Base-by-base conservation (phyloP, 2,888 invertebrate genomes). In the Mantis religiosa region DNA sequence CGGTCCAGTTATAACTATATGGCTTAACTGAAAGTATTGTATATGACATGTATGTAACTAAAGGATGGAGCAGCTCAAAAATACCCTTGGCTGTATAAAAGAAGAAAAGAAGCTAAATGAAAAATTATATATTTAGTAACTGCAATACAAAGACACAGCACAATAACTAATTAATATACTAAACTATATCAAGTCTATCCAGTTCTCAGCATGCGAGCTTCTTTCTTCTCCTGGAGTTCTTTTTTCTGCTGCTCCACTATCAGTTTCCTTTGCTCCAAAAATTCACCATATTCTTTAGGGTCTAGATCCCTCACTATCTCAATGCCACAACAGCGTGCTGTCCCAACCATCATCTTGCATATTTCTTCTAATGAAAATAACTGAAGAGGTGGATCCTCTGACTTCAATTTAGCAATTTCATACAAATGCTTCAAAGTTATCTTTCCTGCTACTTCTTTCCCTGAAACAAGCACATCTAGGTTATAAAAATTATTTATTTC, bases 331-430 rank as follows among this genome's bases (percentile, higher is more conserved):
- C 96, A 95, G 91, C 96, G 95, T 12, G 98, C 98, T 87, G 96
- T 94, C 1, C 96, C 96, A 91, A 98, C 95, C 15, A 99, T 92
- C 95, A 96, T 95, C 90, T 95, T 94, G 92, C 98, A 98, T 92
- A 99, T 95, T 92, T 96, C 95, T 93, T 97, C 92, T 90, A 97
- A 91, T 15, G 94, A 92, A 90, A 94, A 93, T 91, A 95, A 94
- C 91, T 96, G 95, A 34, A 96, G 92, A 0, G 96, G 93, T 6
- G 97, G 97, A 93, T 99, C 99, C 92, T 96, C 94, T n/a, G 96
- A 94, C 93, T 99, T 99, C n/a, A 99, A 97, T 93, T 96, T 95
- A 0, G 99, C 99, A 92, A 99, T 99, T 95, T 99, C 99, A 93
- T 99, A 99, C 25, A 99, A 93, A 93, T 99, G 99, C 93, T 98